Base-by-base conservation (phyloP, 2,113 vertebrate species). In the Hepsetus odoe region DNA sequence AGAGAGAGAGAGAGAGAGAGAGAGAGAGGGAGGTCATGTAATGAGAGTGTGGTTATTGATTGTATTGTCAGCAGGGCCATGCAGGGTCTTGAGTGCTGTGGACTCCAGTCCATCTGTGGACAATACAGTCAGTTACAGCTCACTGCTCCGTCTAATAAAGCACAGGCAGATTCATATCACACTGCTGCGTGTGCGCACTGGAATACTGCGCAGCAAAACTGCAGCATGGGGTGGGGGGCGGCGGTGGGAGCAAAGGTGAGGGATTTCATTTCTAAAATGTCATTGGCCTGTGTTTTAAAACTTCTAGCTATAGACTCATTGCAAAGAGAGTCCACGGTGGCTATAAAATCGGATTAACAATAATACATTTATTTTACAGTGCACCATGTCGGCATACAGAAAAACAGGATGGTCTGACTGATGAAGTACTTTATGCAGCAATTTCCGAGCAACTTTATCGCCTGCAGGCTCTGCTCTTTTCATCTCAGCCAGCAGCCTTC, bases 111-210 rank as follows among this genome's bases (percentile, higher is more conserved):
- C 92, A 93, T 94, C 92, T 92, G 90, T 92, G 91, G 91, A 94
- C 92, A 93, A 90, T 92, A 90, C 89, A 92, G 89, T 93, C 92
- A 91, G 93, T 93, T 91, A 91, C 92, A 92, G 89, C 91, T 93
- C 91, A 90, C 87, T 91, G 91, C 91, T 83, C 88, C 81, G 83
- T 88, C 92, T 94, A 93, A 94, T 94, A 94, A 92, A 92, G 89
- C 89, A 88, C 88, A 90, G 87, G 88, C 88, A 93, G 91, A 93
- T 93, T 92, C 90, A 94, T 93, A 92, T 92, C 91, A 91, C 87
- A 84, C 82, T 88, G 85, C 86, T 72, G 88, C 85, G 84, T 90
- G 89, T 89, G 90, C 85, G 86, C 90, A 90, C 89, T 90, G 30
- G 35, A 91, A 90, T 88, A 90, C 89, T 89, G 82, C 79, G 82